Percentiles rank a stretch among this genome's conserved stretches.
Evolutionary conservation across 2,888 invertebrate species (phyloP).

Genomic region (Drosophila barbarae): DNA sequence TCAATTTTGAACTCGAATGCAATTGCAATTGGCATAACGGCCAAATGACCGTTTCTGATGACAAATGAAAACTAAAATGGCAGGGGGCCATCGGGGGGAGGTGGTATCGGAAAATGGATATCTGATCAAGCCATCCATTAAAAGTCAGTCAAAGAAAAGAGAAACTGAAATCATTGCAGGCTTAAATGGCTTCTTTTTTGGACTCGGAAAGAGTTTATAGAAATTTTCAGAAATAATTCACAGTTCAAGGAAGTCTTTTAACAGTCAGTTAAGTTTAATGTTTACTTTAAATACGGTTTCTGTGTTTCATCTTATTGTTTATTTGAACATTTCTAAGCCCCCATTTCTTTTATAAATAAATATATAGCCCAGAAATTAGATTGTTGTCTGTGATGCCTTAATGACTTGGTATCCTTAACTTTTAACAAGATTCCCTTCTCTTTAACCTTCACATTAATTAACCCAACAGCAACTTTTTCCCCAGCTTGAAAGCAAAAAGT

Average conservation of each 20-base stretch:
- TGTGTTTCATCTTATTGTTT: too few relatives aligned
- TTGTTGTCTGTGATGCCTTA: background rate
- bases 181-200: background rate
- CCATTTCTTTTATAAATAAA: background rate
- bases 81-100: background rate
- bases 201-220: too few relatives aligned
- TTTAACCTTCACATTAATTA: conserved; percentile 19
- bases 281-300: background rate
- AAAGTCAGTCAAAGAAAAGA: background rate
- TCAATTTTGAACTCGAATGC: conserved; percentile 64
- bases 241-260: background rate
- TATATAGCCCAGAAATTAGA: background rate
- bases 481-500: conserved; percentile 4
- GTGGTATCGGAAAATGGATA: conserved; percentile 5
- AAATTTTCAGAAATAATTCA: background rate
- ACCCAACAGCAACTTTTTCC: conserved; percentile 7
- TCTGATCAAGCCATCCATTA: conserved; percentile 19
- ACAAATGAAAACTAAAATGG: conserved; percentile 66
- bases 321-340: background rate
- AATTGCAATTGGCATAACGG: conserved; percentile 62
- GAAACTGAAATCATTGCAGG: background rate
- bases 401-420: background rate
- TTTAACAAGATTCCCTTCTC: conserved; percentile 3
- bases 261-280: background rate
- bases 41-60: conserved; percentile 59